These are phyloP conservation scores for Megaceryle maxima DNA, from an alignment of 2,113 vertebrate species.

Conservation along the genomic window DNA sequence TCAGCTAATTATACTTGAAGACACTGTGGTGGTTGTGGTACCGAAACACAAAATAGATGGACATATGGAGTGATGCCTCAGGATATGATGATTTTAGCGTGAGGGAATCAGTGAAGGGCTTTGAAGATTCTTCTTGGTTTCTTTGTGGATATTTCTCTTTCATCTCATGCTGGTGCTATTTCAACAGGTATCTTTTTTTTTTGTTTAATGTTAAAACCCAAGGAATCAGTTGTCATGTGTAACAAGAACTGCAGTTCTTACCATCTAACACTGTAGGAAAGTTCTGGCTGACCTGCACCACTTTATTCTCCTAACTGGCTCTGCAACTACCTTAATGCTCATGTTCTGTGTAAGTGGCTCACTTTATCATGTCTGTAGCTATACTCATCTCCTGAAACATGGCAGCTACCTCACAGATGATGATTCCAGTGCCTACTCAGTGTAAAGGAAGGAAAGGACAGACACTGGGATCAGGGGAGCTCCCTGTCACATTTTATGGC, in stretches of 20 bases:
- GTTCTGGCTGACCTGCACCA: neutral
- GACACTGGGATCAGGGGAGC: neutral
- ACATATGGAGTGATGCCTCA: neutral
- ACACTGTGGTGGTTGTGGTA: neutral
- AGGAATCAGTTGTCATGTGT: neutral
- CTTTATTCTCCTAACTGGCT: neutral
- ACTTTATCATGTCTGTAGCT: neutral
- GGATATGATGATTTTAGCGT: neutral
- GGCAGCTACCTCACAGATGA: neutral
- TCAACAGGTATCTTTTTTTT: constrained; percentile 37
- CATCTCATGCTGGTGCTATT: constrained; percentile 63
- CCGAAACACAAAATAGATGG: neutral
- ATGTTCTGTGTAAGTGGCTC: neutral
- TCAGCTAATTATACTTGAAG: constrained; percentile 7
- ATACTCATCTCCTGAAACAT: neutral
- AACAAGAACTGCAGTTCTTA: neutral
- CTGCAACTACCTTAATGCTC: neutral
- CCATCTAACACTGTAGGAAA: neutral
- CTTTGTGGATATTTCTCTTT: constrained; percentile 57
- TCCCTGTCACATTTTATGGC: neutral
- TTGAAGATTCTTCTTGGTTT: neutral
- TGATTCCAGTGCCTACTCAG: neutral
- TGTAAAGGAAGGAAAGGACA: neutral
- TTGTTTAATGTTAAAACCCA: neutral
- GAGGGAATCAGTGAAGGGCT: neutral